These are phyloP conservation scores for Amblyopsis hoosieri DNA, from an alignment of 2,797 vertebrate species.

Conservation along the genomic window DNA sequence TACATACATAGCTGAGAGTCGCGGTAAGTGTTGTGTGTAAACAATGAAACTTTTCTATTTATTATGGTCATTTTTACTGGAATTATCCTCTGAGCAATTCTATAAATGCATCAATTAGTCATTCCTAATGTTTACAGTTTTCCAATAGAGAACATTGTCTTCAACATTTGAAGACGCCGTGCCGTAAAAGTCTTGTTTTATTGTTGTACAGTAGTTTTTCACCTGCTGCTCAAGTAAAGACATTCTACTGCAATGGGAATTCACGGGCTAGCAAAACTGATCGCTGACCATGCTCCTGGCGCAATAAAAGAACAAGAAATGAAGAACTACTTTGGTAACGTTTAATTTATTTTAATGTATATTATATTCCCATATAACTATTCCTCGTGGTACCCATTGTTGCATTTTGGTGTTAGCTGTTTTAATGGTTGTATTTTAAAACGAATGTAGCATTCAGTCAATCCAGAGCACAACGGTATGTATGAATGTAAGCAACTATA, in stretches of 20 bases:
- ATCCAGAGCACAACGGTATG: too few species aligned
- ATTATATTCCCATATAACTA: neutral
- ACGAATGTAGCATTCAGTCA: too few species aligned
- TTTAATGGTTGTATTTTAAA: too few species aligned
- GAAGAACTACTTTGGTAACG: conserved; percentile 89
- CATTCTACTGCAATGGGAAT: conserved; percentile 87
- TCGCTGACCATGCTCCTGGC: conserved; percentile 88
- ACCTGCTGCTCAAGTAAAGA: neutral
- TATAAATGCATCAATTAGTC: too few species aligned
- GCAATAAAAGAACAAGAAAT: conserved; percentile 94
- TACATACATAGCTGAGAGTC: neutral
- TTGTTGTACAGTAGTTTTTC: conserved; percentile 36
- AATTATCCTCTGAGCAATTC: neutral
- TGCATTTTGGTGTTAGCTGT: too few species aligned
- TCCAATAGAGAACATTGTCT: too few species aligned
- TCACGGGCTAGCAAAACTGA: conserved; percentile 93
- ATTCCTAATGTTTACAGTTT: too few species aligned
- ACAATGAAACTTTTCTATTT: neutral
- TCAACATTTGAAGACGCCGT: too few species aligned
- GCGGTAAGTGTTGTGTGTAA: conserved; percentile 28
- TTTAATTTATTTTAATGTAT: neutral
- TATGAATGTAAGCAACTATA: too few species aligned
- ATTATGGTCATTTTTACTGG: neutral
- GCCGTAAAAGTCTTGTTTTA: neutral
- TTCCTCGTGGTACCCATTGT: neutral